A percentile compares a stretch with the other conserved stretches of the same genome.
These are phyloP conservation scores for Globia sparganii DNA, from an alignment of 2,888 invertebrate genomes.

Conservation along the genomic window DNA sequence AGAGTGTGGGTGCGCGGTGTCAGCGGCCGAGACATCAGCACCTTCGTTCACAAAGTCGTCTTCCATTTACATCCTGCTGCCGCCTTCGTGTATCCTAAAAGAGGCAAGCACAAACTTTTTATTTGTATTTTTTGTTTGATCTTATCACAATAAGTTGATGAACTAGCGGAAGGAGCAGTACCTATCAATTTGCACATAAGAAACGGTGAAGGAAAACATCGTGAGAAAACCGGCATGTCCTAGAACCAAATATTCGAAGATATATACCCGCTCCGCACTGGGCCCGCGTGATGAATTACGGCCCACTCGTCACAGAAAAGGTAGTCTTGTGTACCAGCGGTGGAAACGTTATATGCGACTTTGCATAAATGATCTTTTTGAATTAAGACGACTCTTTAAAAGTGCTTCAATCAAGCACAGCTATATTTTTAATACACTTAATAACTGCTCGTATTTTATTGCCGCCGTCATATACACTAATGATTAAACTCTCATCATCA, in stretches of 20 bases:
- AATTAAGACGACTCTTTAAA: background rate
- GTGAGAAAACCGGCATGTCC: background rate
- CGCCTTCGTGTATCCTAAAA: slow-evolving; percentile 87
- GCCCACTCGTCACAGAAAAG: background rate
- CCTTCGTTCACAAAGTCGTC: slow-evolving; percentile 88
- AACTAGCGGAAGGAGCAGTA: background rate
- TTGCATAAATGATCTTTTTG: background rate
- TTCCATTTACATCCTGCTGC: slow-evolving; percentile 84
- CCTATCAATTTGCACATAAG: slow-evolving; percentile 4
- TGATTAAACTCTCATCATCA: slow-evolving; percentile 74
- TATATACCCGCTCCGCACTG: background rate
- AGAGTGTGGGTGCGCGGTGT: slow-evolving; percentile 87
- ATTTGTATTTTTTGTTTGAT: background rate
- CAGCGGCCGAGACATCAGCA: slow-evolving; percentile 84
- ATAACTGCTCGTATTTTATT: slow-evolving; percentile 37
- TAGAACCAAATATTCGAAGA: background rate
- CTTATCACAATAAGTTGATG: background rate
- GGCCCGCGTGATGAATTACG: background rate
- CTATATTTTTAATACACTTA: background rate
- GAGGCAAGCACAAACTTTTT: slow-evolving; percentile 74
- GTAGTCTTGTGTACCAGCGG: background rate
- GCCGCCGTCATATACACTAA: slow-evolving; percentile 44
- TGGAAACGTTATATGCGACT: background rate
- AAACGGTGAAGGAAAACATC: background rate
- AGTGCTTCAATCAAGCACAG: slow-evolving; percentile 5